These are phyloP conservation scores for Leptinotarsa juncta DNA, from an alignment of 2,888 invertebrate species.

Conservation along the genomic window DNA sequence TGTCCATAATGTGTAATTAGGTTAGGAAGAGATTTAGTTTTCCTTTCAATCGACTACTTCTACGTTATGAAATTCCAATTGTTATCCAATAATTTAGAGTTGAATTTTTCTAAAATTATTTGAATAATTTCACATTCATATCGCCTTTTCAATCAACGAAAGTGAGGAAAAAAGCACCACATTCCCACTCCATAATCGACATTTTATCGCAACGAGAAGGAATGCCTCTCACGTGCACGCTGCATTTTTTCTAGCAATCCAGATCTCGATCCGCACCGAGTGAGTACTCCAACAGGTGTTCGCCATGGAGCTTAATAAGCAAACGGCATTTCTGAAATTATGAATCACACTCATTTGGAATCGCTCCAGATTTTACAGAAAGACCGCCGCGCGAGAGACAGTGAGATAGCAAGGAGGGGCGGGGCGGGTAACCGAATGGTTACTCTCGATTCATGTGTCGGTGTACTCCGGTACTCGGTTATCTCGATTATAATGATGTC, in stretches of 20 bases:
- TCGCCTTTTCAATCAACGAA: not conserved
- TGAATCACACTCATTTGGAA: slow-evolving; percentile 45
- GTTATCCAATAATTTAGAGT: too few relatives aligned
- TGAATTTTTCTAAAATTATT: too few relatives aligned
- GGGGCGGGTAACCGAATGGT: slow-evolving; percentile 15
- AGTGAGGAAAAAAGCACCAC: not conserved
- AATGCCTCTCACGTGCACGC: not conserved
- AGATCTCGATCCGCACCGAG: slow-evolving; percentile 20
- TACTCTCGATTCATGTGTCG: slow-evolving; percentile 29
- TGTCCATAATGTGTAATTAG: too few relatives aligned
- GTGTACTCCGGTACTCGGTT: slow-evolving; percentile 3
- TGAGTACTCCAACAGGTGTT: slow-evolving; percentile 46
- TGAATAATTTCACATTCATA: too few relatives aligned
- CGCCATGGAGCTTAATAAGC: slow-evolving; percentile 39
- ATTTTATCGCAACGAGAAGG: not conserved
- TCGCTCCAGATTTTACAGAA: slow-evolving; percentile 43
- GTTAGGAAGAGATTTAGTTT: too few relatives aligned
- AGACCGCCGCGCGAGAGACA: slow-evolving; percentile 12
- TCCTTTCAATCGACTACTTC: too few relatives aligned
- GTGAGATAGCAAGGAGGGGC: not conserved
- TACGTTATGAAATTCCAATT: too few relatives aligned
- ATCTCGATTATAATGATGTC: slow-evolving; percentile 19
- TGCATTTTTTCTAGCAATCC: slow-evolving; percentile 17
- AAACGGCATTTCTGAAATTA: slow-evolving; percentile 42
- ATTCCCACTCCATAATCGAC: not conserved